These are phyloP conservation scores for Hymenopus coronatus DNA, from an alignment of 2,888 invertebrate genomes.

Conservation along the genomic window DNA sequence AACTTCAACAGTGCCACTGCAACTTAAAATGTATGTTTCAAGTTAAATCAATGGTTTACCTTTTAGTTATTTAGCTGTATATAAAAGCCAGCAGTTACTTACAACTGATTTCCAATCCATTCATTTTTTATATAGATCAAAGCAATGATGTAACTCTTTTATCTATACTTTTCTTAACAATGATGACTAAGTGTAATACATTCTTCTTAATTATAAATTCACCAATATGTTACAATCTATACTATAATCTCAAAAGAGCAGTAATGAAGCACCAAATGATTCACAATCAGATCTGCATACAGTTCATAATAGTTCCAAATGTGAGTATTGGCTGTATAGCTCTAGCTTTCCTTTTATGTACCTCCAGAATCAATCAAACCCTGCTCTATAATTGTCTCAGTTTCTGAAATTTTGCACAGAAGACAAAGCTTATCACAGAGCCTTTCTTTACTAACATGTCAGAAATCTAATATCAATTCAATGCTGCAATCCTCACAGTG, in stretches of 20 bases:
- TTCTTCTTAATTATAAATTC: neutral
- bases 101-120: neutral
- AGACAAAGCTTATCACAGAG: neutral
- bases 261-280: neutral
- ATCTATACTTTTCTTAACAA: neutral
- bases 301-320: neutral
- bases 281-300: neutral
- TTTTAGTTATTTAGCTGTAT: neutral
- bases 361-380: neutral
- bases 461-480: neutral
- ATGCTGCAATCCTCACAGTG: neutral
- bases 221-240: neutral
- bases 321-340: neutral
- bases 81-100: neutral
- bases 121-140: neutral
- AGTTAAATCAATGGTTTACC: neutral
- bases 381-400: neutral
- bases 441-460: neutral
- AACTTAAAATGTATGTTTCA: neutral
- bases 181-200: neutral
- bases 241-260: neutral
- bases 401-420: neutral
- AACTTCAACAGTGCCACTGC: neutral
- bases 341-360: neutral
- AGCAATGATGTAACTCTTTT: neutral